Evolutionary conservation across 2,888 invertebrate genomes (phyloP), one percentile per base, ranked within the genome.

Genomic region (Alloscopus bannaensis): DNA sequence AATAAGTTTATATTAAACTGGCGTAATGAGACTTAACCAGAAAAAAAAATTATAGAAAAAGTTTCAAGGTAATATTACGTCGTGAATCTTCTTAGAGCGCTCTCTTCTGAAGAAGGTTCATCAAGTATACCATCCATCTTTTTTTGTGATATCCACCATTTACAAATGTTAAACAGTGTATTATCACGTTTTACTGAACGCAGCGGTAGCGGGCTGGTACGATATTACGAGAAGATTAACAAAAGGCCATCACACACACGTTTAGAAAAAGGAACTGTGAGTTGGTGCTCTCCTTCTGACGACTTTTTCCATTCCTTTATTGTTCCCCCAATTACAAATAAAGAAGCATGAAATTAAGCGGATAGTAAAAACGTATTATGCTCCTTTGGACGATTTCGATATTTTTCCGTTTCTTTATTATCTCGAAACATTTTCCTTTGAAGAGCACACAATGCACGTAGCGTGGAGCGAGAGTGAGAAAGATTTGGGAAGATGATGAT

Each of bases 331-430:
- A 82, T 84, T 84, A 82, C 75, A 81, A 81, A 81, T 84, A 84
- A 85, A 85, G 82, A 85, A 85, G 79, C 84, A 83, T 84, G 84
- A 84, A 85, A 85, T 85, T 84, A 85, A 84, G 79, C 73, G 76
- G 64, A 77, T 79, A 20, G 68, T 69, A 55, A 24, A 52, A 24
- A 36, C 13, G 13, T 36, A 36, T 36, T n/a, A n/a, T n/a, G n/a
- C n/a, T n/a, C n/a, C n/a, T n/a, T n/a, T n/a, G n/a, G n/a, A n/a
- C n/a, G n/a, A n/a, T n/a, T n/a, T 11, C 8, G n/a, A 11, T 3
- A 16, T 18, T 4, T 18, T 16, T 45, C n/a, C 68, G 77, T 71
- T 78, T 76, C 73, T 66, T 50, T 66, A 26, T 55, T 42, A 40
- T 55, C 28, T 69, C 69, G 57, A 57, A 29, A 29, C 20, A n/a